phyloP scores from a whole-genome alignment of 1,140 invertebrate genomes.

The Saxidomus purpurata region DNA sequence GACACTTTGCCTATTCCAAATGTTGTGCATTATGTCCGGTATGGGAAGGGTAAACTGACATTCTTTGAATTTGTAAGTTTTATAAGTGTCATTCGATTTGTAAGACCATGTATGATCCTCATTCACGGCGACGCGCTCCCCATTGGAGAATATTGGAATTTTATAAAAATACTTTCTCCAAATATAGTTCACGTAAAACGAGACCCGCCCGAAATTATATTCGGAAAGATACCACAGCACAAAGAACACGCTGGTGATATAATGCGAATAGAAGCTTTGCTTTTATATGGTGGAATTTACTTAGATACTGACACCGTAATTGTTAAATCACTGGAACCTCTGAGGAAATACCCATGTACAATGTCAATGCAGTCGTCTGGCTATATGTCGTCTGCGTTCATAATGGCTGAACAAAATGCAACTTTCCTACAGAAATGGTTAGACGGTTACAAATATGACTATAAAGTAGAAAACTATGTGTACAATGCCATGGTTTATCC shows the following conservation, averaged over 20 bases:
- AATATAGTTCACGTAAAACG: conserved; percentile 45
- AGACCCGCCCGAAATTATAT: neutral
- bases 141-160: conserved; percentile 19
- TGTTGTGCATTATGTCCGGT: conserved; percentile 48
- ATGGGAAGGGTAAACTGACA: neutral
- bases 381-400: neutral
- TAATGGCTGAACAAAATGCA: conserved; percentile 20
- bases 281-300: conserved; percentile 18
- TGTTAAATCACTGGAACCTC: neutral
- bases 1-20: conserved; percentile 45
- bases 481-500: conserved; percentile 17
- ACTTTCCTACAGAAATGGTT: conserved; percentile 18
- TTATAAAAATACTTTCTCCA: neutral
- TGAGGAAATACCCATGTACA: conserved; percentile 15
- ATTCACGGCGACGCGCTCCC: conserved; percentile 41
- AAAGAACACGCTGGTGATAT: conserved; percentile 38
- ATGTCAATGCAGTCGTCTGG: neutral
- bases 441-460: neutral
- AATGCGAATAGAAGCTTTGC: conserved; percentile 39
- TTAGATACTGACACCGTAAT: conserved; percentile 3
- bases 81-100: conserved; percentile 40
- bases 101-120: conserved; percentile 28
- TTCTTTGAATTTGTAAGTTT: conserved; percentile 28
- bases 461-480: neutral
- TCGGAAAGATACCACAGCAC: neutral